Evolutionary conservation across 1,140 invertebrate species (phyloP).

Genomic region (Branchinecta lindahli): DNA sequence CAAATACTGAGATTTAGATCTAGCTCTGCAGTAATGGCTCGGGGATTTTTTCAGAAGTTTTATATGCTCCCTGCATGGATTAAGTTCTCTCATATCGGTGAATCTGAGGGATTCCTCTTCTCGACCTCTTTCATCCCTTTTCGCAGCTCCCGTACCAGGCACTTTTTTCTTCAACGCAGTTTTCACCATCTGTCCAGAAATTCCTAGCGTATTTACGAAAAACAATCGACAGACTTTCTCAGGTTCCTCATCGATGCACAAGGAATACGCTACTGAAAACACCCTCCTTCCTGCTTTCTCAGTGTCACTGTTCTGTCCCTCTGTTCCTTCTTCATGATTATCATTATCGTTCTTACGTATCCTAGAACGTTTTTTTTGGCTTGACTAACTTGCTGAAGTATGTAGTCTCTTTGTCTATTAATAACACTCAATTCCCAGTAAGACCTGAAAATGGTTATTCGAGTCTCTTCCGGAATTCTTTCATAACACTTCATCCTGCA

Average conservation of each 20-base stretch:
- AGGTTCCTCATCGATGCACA: neutral
- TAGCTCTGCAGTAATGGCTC: neutral
- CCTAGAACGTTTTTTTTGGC: constrained; percentile 2
- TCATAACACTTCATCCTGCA: constrained; percentile 8
- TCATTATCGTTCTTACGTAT: neutral
- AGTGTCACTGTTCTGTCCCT: constrained; percentile 8
- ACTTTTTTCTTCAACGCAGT: constrained; percentile 1
- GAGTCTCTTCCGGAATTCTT: constrained; percentile 8
- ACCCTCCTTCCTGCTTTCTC: neutral
- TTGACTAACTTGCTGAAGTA: constrained; percentile 8
- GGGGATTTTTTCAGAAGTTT: neutral
- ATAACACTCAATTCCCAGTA: neutral
- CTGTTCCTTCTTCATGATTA: constrained; percentile 7
- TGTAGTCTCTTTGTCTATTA: constrained; percentile 6
- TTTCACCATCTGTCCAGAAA: neutral
- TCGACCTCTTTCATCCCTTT: constrained; percentile 6
- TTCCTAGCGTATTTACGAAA: constrained; percentile 1
- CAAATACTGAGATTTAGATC: neutral
- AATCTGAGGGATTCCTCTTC: constrained; percentile 2
- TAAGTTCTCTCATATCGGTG: constrained; percentile 2
- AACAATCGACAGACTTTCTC: constrained; percentile 6
- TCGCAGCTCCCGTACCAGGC: neutral
- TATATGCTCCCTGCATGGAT: neutral
- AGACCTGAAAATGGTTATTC: constrained; percentile 5
- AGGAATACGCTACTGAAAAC: constrained; percentile 7